A percentile compares a stretch with the other conserved stretches of the same genome.
phyloP scores from a whole-genome alignment of 2,888 invertebrate species.

The Ochropleura plecta region DNA sequence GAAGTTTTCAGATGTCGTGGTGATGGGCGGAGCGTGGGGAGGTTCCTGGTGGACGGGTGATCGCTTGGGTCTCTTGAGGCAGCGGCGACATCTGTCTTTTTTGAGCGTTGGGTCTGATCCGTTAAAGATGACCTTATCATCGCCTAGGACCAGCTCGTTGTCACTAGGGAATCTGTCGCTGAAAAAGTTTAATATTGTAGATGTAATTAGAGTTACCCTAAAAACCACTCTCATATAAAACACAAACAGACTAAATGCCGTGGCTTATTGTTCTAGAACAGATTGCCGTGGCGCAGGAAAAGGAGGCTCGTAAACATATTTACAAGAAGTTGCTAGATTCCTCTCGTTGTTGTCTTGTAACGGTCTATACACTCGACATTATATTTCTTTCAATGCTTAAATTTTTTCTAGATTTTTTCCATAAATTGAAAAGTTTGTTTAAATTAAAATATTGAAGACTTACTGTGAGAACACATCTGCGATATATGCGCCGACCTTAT shows the following conservation, averaged over 20 bases:
- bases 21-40: slow-evolving; percentile 33
- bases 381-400: too few relatives aligned
- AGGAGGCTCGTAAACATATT: too few relatives aligned
- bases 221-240: too few relatives aligned
- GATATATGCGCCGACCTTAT: slow-evolving; percentile 93
- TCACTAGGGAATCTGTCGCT: slow-evolving; percentile 91
- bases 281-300: too few relatives aligned
- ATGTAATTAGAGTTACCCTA: too few relatives aligned
- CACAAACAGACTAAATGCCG: too few relatives aligned
- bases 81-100: slow-evolving; percentile 71
- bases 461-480: slow-evolving; percentile 96
- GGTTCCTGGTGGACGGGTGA: slow-evolving; percentile 40
- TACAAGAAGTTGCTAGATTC: too few relatives aligned
- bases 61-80: slow-evolving; percentile 69
- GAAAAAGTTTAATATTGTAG: slow-evolving; percentile 49
- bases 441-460: slow-evolving; percentile 57
- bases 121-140: slow-evolving; percentile 86
- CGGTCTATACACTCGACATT: too few relatives aligned
- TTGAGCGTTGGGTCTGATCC: slow-evolving; percentile 66
- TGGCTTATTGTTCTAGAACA: too few relatives aligned
- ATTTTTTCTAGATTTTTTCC: too few relatives aligned
- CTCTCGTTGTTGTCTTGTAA: too few relatives aligned
- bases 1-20: slow-evolving; percentile 41
- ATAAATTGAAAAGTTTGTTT: background rate
- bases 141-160: slow-evolving; percentile 94